These are phyloP conservation scores for Cyprinodon brontotheroides DNA, from an alignment of 2,113 vertebrate species.

Conservation along the genomic window DNA sequence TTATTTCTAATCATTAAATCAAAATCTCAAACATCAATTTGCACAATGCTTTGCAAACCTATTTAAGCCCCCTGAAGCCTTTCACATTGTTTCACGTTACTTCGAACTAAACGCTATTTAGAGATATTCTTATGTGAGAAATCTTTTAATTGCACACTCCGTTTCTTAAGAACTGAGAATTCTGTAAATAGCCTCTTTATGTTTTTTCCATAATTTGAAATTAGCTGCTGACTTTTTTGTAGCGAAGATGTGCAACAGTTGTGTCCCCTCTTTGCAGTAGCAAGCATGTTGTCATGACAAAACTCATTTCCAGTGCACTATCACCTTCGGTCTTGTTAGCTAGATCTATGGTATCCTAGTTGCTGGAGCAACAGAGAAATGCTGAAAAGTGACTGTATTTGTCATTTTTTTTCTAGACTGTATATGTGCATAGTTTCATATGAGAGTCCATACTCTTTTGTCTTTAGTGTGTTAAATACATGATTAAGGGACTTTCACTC, in stretches of 20 bases:
- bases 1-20: not conserved
- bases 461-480: not conserved
- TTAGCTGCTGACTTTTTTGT: not conserved
- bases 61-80: not conserved
- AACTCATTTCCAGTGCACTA: conserved; percentile 13
- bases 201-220: not conserved
- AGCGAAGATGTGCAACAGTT: not conserved
- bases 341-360: conserved; percentile 41
- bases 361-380: conserved; percentile 55
- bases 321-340: conserved; percentile 57
- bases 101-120: not conserved
- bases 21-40: not conserved
- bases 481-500: conserved; percentile 14
- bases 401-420: conserved; percentile 28
- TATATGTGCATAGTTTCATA: conserved; percentile 22
- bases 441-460: not conserved
- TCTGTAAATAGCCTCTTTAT: not conserved
- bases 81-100: not conserved
- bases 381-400: conserved; percentile 42
- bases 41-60: not conserved
- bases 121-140: not conserved
- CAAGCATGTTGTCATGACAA: not conserved
- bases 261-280: not conserved
- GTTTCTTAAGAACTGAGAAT: not conserved
- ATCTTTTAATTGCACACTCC: not conserved